Base-by-base conservation (phyloP, 2,888 invertebrate genomes). In the Drosophila aldrichi region DNA sequence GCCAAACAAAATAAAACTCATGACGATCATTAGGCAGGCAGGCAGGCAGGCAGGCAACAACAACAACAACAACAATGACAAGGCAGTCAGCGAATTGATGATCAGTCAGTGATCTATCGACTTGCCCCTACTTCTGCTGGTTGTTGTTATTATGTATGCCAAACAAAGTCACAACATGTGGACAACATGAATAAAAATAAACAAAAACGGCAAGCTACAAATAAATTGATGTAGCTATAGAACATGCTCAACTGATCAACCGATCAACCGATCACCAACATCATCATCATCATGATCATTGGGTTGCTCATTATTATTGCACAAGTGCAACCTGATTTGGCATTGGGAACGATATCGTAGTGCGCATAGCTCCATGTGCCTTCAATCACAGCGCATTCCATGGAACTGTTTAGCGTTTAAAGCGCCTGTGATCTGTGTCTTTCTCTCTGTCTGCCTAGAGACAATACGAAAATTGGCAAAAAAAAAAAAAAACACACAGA, bases 111-210 rank as follows among this genome's bases (percentile, higher is more conserved):
- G 85, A 81, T 84, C 83, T 83, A 82, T 83, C 82, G 68, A 74
- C 52, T 29, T 29, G 29, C 29, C 29, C 29, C 2, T 8, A 29
- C 29, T 29, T 78, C 73, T 81, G 82, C 80, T 90, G 89, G 54
- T 65, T 60, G 65, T 74, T 78, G 75, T 82, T 88, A 84, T 90
- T 90, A 85, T 83, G 80, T 86, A 90, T 90, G 86, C 89, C 89
- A 90, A 91, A 91, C 88, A 88, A 85, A 90, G 89, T 86, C 88
- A 89, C 88, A 91, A 88, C 90, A 90, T 89, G 90, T 90, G 87
- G 83, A 89, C 78, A 86, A 86, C 81, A 88, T 74, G 77, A 63
- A 69, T 54, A 65, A 61, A 36, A 46, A 58, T 20, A 34, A 16
- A 44, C 22, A 16, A n/a, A 12, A 44, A 56, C 49, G 36, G 66